These are phyloP conservation scores for Nasua narica DNA, from an alignment of 2,797 vertebrate genomes.

Conservation along the genomic window DNA sequence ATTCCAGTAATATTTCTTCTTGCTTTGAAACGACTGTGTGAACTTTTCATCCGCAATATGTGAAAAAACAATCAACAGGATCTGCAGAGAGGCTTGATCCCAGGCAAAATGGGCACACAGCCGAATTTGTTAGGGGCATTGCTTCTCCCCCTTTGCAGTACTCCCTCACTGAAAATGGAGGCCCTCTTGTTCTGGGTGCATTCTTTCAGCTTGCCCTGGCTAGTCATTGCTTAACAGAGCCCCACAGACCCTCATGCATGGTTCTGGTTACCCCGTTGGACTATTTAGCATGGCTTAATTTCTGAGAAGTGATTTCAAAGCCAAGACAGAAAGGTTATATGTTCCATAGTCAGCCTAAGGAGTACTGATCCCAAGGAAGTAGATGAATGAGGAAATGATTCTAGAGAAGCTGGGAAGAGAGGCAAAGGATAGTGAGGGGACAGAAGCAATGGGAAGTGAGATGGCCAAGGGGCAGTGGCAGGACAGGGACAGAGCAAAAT, in stretches of 20 bases:
- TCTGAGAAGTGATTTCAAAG: not conserved
- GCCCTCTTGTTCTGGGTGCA: not conserved
- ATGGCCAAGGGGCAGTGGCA: not conserved
- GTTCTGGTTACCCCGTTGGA: not conserved
- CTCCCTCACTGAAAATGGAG: not conserved
- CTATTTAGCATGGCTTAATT: not conserved
- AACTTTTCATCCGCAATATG: not conserved
- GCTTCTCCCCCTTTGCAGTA: not conserved
- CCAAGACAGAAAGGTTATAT: no score
- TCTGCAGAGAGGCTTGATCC: not conserved
- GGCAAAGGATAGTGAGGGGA: not conserved
- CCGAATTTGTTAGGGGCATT: not conserved
- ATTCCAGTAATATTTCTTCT: not conserved
- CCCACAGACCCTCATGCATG: not conserved
- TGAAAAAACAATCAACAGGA: not conserved
- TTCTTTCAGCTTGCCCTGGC: not conserved
- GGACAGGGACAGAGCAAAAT: not conserved
- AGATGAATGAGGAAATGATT: not conserved
- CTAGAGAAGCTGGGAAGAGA: not conserved
- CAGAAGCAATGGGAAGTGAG: not conserved
- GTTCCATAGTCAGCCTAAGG: not conserved
- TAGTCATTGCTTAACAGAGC: not conserved
- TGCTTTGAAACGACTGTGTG: not conserved
- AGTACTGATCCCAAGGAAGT: not conserved
- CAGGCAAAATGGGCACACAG: not conserved